Conservation (phyloP, 2,888 invertebrate species). For the Conus canariensis region DNA sequence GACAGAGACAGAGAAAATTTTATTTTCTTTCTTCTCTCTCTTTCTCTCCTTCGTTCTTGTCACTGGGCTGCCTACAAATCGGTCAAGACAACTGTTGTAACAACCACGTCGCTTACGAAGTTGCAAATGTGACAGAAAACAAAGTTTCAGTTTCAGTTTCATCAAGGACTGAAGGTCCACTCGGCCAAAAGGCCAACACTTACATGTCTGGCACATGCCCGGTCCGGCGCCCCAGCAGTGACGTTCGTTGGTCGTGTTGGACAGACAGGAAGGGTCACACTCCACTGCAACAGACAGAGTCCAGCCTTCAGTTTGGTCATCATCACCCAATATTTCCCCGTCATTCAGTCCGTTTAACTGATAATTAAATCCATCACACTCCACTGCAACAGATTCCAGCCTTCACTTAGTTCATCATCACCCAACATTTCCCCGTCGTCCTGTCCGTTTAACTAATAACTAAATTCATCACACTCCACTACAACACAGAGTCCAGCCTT, state of each 20-base stretch:
- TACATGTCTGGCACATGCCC: slow-evolving; percentile 93
- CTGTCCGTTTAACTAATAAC: too few relatives aligned
- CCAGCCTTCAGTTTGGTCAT: neutral
- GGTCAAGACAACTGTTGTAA: too few relatives aligned
- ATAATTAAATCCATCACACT: neutral
- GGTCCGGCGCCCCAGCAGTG: slow-evolving; percentile 98
- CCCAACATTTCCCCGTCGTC: neutral
- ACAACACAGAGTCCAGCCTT: neutral
- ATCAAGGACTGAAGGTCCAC: too few relatives aligned
- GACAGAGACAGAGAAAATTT: too few relatives aligned
- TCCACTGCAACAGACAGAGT: slow-evolving; percentile 50
- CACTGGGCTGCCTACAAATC: too few relatives aligned
- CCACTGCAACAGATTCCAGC: neutral
- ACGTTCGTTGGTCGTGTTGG: slow-evolving; percentile 79
- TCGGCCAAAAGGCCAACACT: slow-evolving; percentile 47
- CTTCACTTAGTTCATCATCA: neutral
- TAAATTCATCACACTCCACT: neutral
- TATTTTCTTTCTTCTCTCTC: too few relatives aligned
- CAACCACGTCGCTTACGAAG: too few relatives aligned
- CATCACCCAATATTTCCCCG: neutral
- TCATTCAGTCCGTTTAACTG: too few relatives aligned
- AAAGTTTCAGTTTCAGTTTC: too few relatives aligned
- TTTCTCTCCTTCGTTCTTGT: too few relatives aligned
- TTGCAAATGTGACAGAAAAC: too few relatives aligned
- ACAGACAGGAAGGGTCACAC: slow-evolving; percentile 82